Base-by-base conservation (phyloP, 2,888 invertebrate genomes). In the Luperina nickerlii region DNA sequence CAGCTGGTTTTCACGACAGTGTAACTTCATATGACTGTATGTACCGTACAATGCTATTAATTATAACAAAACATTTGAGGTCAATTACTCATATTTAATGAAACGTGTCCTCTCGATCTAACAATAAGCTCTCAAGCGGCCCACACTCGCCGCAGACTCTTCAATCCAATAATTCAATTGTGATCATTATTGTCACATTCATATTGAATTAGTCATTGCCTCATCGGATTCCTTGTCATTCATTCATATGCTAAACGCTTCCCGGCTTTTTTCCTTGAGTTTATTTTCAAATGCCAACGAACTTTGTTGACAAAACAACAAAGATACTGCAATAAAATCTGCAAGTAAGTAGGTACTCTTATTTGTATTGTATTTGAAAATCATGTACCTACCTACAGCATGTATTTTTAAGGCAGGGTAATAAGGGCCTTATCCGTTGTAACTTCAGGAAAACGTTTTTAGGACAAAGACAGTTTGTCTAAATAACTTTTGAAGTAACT, bases 161-260 rank as follows among this genome's bases (percentile, higher is more conserved):
- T 74, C 68, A 81, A 79, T 76, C 60, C 68, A 82, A 82, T 87
- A 87, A 89, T 81, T 85, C 89, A 85, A 88, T 87, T 85, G 85
- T 87, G 66, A 66, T 54, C 27, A 71, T 82, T 78, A 70, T 73
- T 75, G 74, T 79, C 78, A 81, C 81, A 86, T 86, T 79, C 68
- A 63, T 54, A 82, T 84, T 74, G 76, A 82, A 79, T 88, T 78
- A 88, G 76, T 88, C 87, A 88, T 60, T 80, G 83, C 83, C 54
- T 76, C 80, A 27, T 62, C 69, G 70, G 69, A 72, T 79, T 83
- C 71, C 78, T 82, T 79, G 48, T 57, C 78, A 62, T 81, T 79
- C 77, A 88, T 81, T 83, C 70, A 66, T 68, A 84, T 86, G 79
- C 78, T 74, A 74, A 81, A 68, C n/a, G 42, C 45, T 51, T 51